Evolutionary conservation across 2,113 vertebrate genomes (phyloP).

Genomic region (Sardina pilchardus): DNA sequence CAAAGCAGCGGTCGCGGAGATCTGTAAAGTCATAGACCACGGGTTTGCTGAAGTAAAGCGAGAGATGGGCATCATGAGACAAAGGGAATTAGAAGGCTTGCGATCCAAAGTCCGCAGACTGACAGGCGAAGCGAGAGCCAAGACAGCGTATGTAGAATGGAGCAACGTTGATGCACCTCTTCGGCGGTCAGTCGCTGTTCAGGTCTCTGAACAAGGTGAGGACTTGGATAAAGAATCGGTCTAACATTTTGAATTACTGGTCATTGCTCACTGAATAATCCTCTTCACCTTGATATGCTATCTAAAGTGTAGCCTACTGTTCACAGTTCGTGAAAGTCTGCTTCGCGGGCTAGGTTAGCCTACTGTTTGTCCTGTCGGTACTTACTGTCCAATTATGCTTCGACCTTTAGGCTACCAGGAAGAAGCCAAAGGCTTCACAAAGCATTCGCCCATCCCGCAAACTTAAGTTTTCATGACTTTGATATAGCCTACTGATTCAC

Average conservation of each 20-base stretch:
- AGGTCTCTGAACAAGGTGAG: not conserved
- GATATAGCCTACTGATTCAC: too few species aligned
- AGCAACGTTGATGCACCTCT: not conserved
- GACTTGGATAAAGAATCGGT: not conserved
- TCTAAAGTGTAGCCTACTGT: too few species aligned
- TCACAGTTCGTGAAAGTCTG: too few species aligned
- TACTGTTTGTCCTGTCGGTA: too few species aligned
- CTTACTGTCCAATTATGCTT: too few species aligned
- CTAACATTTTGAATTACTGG: not conserved
- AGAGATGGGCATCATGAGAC: not conserved
- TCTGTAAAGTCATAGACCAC: not conserved
- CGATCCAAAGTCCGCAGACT: not conserved
- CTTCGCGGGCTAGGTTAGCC: too few species aligned
- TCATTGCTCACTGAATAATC: not conserved
- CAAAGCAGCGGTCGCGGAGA: not conserved
- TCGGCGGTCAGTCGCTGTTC: not conserved
- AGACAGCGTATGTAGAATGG: not conserved
- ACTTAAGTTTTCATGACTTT: too few species aligned
- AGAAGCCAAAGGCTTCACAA: too few species aligned
- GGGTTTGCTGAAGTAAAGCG: not conserved
- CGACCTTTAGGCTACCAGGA: too few species aligned
- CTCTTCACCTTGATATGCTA: too few species aligned
- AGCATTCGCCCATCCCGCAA: too few species aligned
- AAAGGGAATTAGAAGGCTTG: not conserved
- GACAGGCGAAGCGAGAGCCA: not conserved